A percentile compares a stretch with the other conserved stretches of the same genome.
Evolutionary conservation across 1,140 invertebrate species (phyloP).

Genomic region (Penaeus vannamei): DNA sequence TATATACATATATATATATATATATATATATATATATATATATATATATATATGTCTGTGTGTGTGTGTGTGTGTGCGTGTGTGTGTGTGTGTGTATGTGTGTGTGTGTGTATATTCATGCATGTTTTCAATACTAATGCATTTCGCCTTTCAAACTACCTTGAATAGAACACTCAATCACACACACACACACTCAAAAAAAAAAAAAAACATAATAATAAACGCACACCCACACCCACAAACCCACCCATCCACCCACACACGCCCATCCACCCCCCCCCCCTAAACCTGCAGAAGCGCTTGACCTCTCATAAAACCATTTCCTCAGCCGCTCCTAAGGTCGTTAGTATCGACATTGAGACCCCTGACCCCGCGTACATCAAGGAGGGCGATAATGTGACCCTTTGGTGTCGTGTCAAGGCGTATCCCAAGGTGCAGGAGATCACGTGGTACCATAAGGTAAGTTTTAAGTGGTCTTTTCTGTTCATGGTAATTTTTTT

Average conservation of each 20-base stretch:
- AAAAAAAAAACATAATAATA: neutral
- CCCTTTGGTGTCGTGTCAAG: conserved; percentile 81
- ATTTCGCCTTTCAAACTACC: neutral
- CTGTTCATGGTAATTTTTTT: neutral
- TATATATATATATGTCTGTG: no score
- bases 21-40: no score
- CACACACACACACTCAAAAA: conserved; percentile 8
- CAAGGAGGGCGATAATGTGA: conserved; percentile 90
- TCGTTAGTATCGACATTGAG: neutral
- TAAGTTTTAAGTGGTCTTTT: conserved; percentile 21
- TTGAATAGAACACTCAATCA: neutral
- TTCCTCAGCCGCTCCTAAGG: conserved; percentile 48
- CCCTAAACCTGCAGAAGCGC: neutral
- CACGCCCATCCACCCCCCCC: neutral
- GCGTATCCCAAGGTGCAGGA: conserved; percentile 53
- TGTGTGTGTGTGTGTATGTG: neutral
- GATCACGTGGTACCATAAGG: conserved; percentile 65
- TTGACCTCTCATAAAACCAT: neutral
- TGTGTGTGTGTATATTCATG: neutral
- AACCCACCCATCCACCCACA: neutral
- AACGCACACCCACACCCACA: neutral
- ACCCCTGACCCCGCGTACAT: conserved; percentile 76
- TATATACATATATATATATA: no score
- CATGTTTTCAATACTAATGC: neutral
- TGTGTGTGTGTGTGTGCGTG: no score